Evolutionary conservation across 2,113 vertebrate genomes (phyloP), one percentile per base, ranked within the genome.

Genomic region (Rana temporaria): DNA sequence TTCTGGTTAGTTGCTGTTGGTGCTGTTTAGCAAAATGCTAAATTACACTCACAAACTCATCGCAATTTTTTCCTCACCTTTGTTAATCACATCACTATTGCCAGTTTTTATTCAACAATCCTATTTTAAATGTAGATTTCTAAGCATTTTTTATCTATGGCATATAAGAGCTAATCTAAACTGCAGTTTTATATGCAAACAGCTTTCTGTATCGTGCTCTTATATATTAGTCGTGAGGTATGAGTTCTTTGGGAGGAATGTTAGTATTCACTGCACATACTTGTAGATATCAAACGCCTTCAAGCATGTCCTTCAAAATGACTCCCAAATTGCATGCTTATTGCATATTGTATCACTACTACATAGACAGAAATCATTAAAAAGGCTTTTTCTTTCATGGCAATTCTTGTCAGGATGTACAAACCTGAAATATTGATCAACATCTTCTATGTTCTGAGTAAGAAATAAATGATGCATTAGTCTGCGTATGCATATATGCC

Each of bases 291-390:
- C 76, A 78, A 78, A 78, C 52, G 76, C 76, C 76, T 78, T 66
- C 76, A 78, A 78, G 76, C 76, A 78, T 78, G 62, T 78, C 48
- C 76, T 78, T 78, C 62, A 78, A 66, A 78, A 67, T 78, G 76
- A 78, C 76, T 78, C 62, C 66, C 76, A 78, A 65, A 78, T 53
- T 66, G 76, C 76, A 78, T 66, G 62, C 62, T 66, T 66, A 78
- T 56, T 78, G 76, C 76, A 78, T 78, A 78, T 78, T 78, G 76
- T 53, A 78, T 78, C 76, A 78, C 60, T 66, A 67, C 62, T 66
- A 66, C 76, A 78, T 66, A 78, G 75, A 67, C 63, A 67, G 76
- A 78, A 78, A 65, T 78, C 76, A 66, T 66, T 78, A 55, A 78
- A 26, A 78, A 59, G 67, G 62, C 62, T 66, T 78, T 78, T 78